phyloP scores from a whole-genome alignment of 2,113 vertebrate genomes.

The Seriola rivoliana region DNA sequence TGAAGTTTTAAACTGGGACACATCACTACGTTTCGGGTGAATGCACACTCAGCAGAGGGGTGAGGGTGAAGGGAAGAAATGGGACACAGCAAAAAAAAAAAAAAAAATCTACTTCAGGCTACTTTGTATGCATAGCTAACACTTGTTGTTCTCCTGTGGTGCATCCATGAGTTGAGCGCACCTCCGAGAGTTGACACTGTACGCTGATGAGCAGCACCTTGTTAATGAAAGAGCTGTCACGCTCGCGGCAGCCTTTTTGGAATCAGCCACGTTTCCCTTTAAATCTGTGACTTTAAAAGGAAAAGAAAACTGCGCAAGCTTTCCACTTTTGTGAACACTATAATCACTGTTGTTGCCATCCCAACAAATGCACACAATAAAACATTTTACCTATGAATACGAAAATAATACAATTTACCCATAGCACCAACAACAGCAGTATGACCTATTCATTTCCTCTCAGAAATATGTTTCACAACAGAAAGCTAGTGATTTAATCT shows the following conservation, averaged over 20 bases:
- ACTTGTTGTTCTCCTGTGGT: constrained; percentile 32
- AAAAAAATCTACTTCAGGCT: constrained; percentile 8
- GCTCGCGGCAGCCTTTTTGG: neutral
- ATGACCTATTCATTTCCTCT: constrained; percentile 36
- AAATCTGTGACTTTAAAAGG: neutral
- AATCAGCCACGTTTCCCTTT: neutral
- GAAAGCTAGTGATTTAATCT: constrained; percentile 41
- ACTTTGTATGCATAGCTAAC: constrained; percentile 9
- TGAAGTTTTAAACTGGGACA: constrained; percentile 40
- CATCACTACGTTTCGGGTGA: constrained; percentile 28
- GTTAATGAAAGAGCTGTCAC: neutral
- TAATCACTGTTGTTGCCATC: neutral
- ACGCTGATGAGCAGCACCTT: neutral
- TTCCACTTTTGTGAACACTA: neutral
- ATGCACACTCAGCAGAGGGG: constrained; percentile 29
- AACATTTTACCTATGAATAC: constrained; percentile 11
- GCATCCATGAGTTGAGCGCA: constrained; percentile 21
- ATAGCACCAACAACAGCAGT: neutral
- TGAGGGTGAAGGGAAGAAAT: constrained; percentile 33
- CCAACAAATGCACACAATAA: neutral
- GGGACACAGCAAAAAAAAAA: constrained; percentile 7
- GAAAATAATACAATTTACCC: neutral
- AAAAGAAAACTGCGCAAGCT: neutral
- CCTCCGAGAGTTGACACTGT: neutral
- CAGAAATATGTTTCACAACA: constrained; percentile 17